A percentile compares a stretch with the other conserved stretches of the same genome.
These are phyloP conservation scores for Danionella dracula DNA, from an alignment of 2,797 vertebrate species.

Conservation along the genomic window DNA sequence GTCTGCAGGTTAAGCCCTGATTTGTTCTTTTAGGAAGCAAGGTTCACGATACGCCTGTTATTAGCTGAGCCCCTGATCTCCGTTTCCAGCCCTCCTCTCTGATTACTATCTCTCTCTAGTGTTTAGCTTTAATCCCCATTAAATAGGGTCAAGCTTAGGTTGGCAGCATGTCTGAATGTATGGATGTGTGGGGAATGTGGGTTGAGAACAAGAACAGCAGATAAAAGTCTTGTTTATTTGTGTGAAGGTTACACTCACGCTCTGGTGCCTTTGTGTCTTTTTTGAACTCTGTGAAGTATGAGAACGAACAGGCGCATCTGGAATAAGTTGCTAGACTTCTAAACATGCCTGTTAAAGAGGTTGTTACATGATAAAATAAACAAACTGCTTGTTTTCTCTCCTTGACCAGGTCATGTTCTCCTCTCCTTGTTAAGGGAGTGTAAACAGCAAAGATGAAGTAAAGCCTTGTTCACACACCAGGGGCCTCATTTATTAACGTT, in stretches of 20 bases:
- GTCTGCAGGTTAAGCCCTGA: constrained; percentile 54
- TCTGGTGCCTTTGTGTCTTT: constrained; percentile 4
- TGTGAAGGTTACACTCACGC: not conserved
- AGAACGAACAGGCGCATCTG: constrained; percentile 23
- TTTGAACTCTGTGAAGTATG: constrained; percentile 13
- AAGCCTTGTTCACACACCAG: not conserved
- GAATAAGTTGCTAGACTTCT: constrained; percentile 11
- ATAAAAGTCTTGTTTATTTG: constrained; percentile 22
- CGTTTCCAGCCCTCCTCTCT: constrained; percentile 13
- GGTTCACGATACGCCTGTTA: constrained; percentile 36
- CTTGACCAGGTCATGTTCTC: not conserved
- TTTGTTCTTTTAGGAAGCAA: constrained; percentile 49
- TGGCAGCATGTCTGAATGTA: constrained; percentile 11
- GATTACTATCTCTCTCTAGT: constrained; percentile 38
- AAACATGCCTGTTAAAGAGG: constrained; percentile 1
- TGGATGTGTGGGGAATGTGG: constrained; percentile 8
- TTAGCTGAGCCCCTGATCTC: constrained; percentile 36
- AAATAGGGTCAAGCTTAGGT: constrained; percentile 20
- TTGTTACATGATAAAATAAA: constrained; percentile 14
- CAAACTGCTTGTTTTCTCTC: constrained; percentile 8
- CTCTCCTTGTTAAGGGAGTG: not conserved
- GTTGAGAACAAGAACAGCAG: constrained; percentile 25
- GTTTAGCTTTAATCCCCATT: constrained; percentile 33
- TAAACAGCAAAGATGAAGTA: not conserved
- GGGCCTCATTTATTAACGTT: no score